Evolutionary conservation across 2,113 vertebrate species (phyloP).

Genomic region (Brachypodius melanocephalos): DNA sequence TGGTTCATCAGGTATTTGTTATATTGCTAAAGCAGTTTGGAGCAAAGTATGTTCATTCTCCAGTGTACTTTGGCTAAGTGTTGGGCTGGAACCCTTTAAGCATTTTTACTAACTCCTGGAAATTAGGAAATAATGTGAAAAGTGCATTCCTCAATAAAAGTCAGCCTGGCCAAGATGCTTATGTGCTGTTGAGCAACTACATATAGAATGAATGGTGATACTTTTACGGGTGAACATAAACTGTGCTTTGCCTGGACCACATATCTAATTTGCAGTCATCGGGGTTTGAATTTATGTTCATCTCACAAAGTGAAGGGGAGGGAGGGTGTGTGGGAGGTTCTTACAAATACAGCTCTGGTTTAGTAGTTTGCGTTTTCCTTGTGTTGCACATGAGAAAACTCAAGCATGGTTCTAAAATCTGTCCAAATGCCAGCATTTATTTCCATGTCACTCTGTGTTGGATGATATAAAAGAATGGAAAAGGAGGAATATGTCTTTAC

Average conservation of each 20-base stretch:
- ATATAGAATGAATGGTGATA: conserved; percentile 7
- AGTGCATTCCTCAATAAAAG: background rate
- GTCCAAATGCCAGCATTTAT: background rate
- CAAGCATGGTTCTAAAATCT: background rate
- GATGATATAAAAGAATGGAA: background rate
- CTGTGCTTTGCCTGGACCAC: background rate
- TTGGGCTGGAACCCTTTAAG: background rate
- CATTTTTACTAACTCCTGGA: background rate
- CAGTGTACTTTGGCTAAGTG: background rate
- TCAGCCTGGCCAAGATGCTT: background rate
- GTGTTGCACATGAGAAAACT: background rate
- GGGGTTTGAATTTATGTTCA: conserved; percentile 9
- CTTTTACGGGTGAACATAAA: conserved; percentile 35
- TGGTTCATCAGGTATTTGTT: background rate
- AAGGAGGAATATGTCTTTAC: background rate
- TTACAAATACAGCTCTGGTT: background rate
- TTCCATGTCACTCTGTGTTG: background rate
- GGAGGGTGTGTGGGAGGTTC: background rate
- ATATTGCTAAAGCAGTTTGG: background rate
- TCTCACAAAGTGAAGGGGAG: background rate
- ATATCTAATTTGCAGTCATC: conserved; percentile 4
- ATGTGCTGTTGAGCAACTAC: background rate
- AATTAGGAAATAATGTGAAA: background rate
- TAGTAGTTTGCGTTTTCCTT: background rate
- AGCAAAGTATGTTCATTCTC: rapidly evolving